Evolutionary conservation across 2,888 invertebrate species (phyloP).

Genomic region (Fragum fragum): DNA sequence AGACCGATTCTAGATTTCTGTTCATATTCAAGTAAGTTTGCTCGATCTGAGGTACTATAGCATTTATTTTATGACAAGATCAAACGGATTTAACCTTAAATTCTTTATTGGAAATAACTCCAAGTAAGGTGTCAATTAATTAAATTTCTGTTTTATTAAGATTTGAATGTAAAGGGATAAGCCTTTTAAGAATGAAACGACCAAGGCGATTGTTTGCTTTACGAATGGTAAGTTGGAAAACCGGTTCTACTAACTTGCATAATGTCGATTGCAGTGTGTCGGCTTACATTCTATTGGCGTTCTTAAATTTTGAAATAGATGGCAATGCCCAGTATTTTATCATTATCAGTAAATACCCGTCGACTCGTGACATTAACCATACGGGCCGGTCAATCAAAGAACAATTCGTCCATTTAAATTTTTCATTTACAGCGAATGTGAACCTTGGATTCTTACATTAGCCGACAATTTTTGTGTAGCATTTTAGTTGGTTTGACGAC

Average conservation of each 20-base stretch:
- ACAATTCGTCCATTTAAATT: too few species aligned
- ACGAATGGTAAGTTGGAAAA: slow-evolving; percentile 21
- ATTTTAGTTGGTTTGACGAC: too few species aligned
- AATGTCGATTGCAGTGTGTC: slow-evolving; percentile 3
- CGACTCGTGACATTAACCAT: too few species aligned
- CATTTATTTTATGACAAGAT: background rate
- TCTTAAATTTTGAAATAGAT: background rate
- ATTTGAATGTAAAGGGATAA: slow-evolving; percentile 15
- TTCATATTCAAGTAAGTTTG: background rate
- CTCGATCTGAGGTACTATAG: background rate
- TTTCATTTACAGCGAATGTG: too few species aligned
- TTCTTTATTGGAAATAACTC: too few species aligned
- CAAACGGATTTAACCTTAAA: too few species aligned
- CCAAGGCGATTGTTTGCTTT: slow-evolving; percentile 24
- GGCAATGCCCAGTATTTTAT: background rate
- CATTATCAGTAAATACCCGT: too few species aligned
- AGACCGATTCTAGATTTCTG: too few species aligned
- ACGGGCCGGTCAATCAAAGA: too few species aligned
- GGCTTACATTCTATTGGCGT: background rate
- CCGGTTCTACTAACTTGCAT: slow-evolving; percentile 22
- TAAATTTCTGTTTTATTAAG: background rate
- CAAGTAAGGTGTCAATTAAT: too few species aligned
- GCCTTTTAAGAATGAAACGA: slow-evolving; percentile 23
- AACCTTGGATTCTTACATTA: too few species aligned
- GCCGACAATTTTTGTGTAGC: too few species aligned